These are phyloP conservation scores for Sisyra terminalis DNA, from an alignment of 2,888 invertebrate species.

Conservation along the genomic window DNA sequence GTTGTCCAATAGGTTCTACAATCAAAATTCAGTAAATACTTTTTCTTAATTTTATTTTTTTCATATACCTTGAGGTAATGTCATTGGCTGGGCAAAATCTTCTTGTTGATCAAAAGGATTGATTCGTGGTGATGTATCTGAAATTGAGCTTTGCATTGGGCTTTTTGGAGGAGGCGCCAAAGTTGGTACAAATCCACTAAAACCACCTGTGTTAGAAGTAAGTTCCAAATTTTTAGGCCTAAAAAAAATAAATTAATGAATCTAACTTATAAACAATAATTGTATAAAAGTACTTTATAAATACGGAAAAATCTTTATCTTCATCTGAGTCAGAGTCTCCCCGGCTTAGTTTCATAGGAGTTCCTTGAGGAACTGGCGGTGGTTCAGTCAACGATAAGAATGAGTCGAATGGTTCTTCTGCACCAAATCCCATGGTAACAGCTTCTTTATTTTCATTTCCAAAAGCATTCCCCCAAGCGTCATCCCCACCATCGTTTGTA, in stretches of 20 bases:
- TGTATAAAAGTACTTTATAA: constrained; percentile 42
- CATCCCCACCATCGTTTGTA: constrained; percentile 18
- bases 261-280: background rate
- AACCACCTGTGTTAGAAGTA: constrained; percentile 22
- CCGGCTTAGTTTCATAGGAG: constrained; percentile 41
- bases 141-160: constrained; percentile 30
- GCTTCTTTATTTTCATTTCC: constrained; percentile 16
- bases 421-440: constrained; percentile 25
- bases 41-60: background rate
- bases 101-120: constrained; percentile 61
- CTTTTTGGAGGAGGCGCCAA: constrained; percentile 58
- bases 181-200: constrained; percentile 42
- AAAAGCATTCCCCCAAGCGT: constrained; percentile 10
- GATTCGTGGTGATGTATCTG: constrained; percentile 46
- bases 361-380: constrained; percentile 44
- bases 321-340: constrained; percentile 62
- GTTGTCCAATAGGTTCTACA: constrained; percentile 14
- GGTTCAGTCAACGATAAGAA: constrained; percentile 70
- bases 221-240: constrained; percentile 34
- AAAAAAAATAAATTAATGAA: background rate
- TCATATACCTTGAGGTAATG: constrained; percentile 24
- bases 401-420: constrained; percentile 60
- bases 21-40: background rate
- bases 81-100: constrained; percentile 23
- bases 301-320: constrained; percentile 63